A percentile compares a stretch with the other conserved stretches of the same genome.
Evolutionary conservation across 2,888 invertebrate genomes (phyloP).

Genomic region (Lasioglossum lativentre): DNA sequence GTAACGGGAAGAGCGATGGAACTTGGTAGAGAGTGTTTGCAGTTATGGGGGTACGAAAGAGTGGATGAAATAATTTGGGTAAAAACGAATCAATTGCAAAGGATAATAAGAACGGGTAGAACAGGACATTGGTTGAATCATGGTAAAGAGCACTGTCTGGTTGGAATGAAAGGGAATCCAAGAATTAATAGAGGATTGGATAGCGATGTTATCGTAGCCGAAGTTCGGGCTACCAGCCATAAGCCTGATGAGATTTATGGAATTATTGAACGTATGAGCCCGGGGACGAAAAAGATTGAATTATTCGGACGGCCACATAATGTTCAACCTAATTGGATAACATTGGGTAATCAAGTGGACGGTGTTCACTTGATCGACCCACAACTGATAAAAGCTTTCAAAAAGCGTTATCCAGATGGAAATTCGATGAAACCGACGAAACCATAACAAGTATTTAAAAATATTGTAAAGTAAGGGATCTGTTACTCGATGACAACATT

Average conservation of each 20-base stretch:
- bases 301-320: conserved; percentile 98
- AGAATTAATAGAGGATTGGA: conserved; percentile 96
- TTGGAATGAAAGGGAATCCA: conserved; percentile 98
- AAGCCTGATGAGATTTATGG: conserved; percentile 99
- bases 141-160: conserved; percentile 98
- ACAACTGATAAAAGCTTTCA: conserved; percentile 94
- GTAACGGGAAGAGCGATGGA: conserved; percentile 99
- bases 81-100: conserved; percentile 98
- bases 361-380: conserved; percentile 97
- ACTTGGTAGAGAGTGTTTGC: conserved; percentile 96
- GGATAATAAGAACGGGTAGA: conserved; percentile 98
- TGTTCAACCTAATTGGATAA: conserved; percentile 99
- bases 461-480: conserved; percentile 33
- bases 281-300: conserved; percentile 98
- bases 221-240: conserved; percentile 98
- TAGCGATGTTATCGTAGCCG: conserved; percentile 99
- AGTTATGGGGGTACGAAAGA: conserved; percentile 98
- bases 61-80: conserved; percentile 99
- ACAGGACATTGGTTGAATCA: conserved; percentile 99
- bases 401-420: conserved; percentile 97
- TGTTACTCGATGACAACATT: conserved; percentile 46
- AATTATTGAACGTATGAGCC: conserved; percentile 97
- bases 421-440: conserved; percentile 87
- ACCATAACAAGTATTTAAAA: conserved; percentile 61
- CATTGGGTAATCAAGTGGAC: conserved; percentile 98